These are phyloP conservation scores for Campaea margaritaria DNA, from an alignment of 2,888 invertebrate species.

Conservation along the genomic window DNA sequence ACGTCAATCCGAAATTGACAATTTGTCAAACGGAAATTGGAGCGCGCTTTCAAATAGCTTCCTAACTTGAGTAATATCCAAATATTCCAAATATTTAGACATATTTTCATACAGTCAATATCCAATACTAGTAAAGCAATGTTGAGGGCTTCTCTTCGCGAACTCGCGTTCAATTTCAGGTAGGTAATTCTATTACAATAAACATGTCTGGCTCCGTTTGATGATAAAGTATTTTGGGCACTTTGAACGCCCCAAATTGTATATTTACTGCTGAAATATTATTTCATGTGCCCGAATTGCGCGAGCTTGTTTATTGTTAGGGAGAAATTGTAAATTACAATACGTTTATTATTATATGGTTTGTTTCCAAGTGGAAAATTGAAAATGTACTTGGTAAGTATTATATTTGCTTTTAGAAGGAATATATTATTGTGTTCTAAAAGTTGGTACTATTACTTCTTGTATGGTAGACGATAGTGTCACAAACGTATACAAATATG, in stretches of 20 bases:
- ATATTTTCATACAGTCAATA: conserved; percentile 4
- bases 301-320: conserved; percentile 7
- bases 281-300: conserved; percentile 5
- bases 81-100: background rate
- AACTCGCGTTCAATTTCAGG: conserved; percentile 40
- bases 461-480: no score
- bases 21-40: conserved; percentile 18
- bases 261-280: conserved; percentile 8
- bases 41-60: conserved; percentile 4
- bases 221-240: conserved; percentile 13
- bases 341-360: background rate
- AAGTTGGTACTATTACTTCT: no score
- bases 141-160: conserved; percentile 32
- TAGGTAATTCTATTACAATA: conserved; percentile 36
- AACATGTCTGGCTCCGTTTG: conserved; percentile 12
- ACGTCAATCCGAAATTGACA: conserved; percentile 26
- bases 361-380: no score
- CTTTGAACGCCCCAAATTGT: conserved; percentile 13
- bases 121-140: conserved; percentile 19
- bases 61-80: background rate
- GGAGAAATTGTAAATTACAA: conserved; percentile 9
- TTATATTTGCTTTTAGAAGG: no score
- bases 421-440: no score
- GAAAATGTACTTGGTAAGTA: no score
- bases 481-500: no score